A percentile compares a stretch with the other conserved stretches of the same genome.
These are phyloP conservation scores for Danaus melanippus DNA, from an alignment of 1,140 invertebrate species.

Conservation along the genomic window DNA sequence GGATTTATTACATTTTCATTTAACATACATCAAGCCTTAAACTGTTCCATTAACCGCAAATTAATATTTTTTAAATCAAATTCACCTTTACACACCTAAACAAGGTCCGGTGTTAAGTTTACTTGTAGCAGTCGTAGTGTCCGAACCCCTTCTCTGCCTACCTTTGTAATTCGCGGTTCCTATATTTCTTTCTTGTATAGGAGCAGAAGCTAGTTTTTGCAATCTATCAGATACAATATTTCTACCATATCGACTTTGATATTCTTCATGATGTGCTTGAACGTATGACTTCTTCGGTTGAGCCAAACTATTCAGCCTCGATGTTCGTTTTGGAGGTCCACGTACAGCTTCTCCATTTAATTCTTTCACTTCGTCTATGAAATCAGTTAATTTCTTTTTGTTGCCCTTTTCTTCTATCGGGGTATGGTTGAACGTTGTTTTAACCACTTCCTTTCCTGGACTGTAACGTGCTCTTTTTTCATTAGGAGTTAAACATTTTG, in stretches of 20 bases:
- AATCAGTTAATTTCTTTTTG: conserved; percentile 41
- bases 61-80: conserved; percentile 20
- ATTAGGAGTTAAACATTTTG: conserved; percentile 13
- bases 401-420: conserved; percentile 22
- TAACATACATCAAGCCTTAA: too few species aligned
- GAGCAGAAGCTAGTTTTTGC: conserved; percentile 20
- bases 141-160: conserved; percentile 18
- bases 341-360: conserved; percentile 54
- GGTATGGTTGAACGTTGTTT: conserved; percentile 18
- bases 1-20: too few species aligned
- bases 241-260: conserved; percentile 32
- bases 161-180: conserved; percentile 20
- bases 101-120: conserved; percentile 18
- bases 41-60: too few species aligned
- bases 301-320: conserved; percentile 48
- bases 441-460: conserved; percentile 3
- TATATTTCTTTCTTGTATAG: conserved; percentile 22
- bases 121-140: conserved; percentile 11
- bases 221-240: conserved; percentile 27
- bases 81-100: conserved; percentile 66
- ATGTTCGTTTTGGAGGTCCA: conserved; percentile 42
- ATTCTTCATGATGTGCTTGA: conserved; percentile 43
- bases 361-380: conserved; percentile 58
- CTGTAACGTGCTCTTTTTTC: conserved; percentile 7
- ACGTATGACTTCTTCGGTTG: conserved; percentile 52